Percentiles rank a stretch among this genome's conserved stretches.
phyloP scores from a whole-genome alignment of 2,797 vertebrate species.

The Silurus lanzhouensis region DNA sequence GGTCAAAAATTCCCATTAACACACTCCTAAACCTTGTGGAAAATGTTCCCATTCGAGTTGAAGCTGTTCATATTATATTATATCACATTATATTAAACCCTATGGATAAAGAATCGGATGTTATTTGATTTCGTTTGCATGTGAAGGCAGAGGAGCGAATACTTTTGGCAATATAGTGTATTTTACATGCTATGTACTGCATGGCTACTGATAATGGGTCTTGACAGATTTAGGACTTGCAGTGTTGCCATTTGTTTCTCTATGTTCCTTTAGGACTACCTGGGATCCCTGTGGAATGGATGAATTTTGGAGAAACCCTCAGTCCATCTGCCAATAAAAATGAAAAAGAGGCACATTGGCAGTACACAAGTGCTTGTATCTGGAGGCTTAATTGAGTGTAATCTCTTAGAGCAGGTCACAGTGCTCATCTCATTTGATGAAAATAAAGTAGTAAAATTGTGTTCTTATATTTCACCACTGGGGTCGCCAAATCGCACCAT shows the following conservation, averaged over 20 bases:
- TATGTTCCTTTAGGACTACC: not conserved
- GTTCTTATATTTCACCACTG: not conserved
- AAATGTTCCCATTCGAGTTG: no score
- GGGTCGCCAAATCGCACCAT: not conserved
- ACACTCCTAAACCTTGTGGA: no score
- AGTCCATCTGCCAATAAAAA: not conserved
- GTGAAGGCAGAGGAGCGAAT: no score
- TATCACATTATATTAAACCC: no score
- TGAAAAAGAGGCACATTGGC: not conserved
- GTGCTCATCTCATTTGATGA: not conserved
- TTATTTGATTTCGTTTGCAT: no score
- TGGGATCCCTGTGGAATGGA: not conserved
- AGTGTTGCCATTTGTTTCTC: not conserved
- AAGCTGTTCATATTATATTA: no score
- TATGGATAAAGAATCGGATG: no score
- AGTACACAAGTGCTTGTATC: not conserved
- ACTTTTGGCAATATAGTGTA: not conserved
- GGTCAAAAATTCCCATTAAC: no score
- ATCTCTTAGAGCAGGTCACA: not conserved
- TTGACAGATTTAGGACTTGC: slow-evolving; percentile 16
- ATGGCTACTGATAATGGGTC: not conserved
- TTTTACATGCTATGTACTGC: not conserved
- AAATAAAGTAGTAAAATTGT: not conserved
- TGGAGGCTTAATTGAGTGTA: not conserved
- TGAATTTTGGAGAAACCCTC: not conserved